phyloP scores from a whole-genome alignment of 2,113 vertebrate genomes.

The Tetraodon nigroviridis region DNA sequence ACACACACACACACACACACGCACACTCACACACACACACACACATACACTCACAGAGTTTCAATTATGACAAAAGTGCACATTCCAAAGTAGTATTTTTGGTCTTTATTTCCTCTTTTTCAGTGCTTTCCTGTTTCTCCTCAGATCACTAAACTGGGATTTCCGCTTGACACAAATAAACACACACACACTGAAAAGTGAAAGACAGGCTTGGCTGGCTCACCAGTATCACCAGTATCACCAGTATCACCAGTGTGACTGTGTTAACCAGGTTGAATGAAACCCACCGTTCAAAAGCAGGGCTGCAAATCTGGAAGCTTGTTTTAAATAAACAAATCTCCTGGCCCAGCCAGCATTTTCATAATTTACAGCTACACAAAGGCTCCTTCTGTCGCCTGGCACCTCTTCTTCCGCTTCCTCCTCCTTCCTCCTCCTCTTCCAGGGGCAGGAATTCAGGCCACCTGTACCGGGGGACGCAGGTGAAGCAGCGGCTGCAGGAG shows the following conservation, averaged over 20 bases:
- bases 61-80: no score
- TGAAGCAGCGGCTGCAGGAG: not conserved
- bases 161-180: no score
- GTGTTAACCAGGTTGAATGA: not conserved
- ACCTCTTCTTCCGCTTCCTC: not conserved
- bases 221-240: conserved; percentile 17
- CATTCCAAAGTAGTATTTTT: no score
- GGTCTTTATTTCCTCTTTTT: no score
- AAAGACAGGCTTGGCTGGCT: not conserved
- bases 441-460: conserved; percentile 10
- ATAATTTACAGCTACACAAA: conserved; percentile 6
- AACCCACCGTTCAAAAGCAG: not conserved
- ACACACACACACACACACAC: no score
- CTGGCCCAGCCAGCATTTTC: conserved; percentile 15
- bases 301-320: not conserved
- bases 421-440: not conserved
- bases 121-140: no score
- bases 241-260: not conserved
- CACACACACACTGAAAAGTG: not conserved
- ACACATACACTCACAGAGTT: no score
- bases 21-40: no score
- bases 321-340: conserved; percentile 5
- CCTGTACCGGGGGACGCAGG: conserved; percentile 4
- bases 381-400: not conserved
- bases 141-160: not conserved